Percentiles rank a stretch among this genome's conserved stretches.
These are phyloP conservation scores for Plumapathes pennacea DNA, from an alignment of 92 coral and sea anemone species.

Conservation along the genomic window DNA sequence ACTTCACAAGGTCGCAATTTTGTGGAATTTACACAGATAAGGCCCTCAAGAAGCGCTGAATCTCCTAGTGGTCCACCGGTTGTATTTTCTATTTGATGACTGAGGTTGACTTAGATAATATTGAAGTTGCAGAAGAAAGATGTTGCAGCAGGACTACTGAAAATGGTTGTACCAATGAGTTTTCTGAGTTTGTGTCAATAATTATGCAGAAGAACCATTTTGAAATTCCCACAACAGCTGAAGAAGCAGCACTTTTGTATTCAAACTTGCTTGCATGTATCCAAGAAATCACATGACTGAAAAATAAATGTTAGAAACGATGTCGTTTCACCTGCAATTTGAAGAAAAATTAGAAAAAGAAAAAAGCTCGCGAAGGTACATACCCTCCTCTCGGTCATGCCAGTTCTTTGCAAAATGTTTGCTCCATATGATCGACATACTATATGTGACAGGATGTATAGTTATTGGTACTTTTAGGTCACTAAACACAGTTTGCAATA, in stretches of 20 bases:
- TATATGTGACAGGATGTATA: too few relatives aligned
- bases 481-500: too few relatives aligned
- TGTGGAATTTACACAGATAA: constrained; percentile 17
- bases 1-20: background rate
- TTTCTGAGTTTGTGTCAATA: background rate
- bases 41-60: constrained; percentile 13
- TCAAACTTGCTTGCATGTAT: background rate
- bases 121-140: constrained; percentile 5
- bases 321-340: too few relatives aligned
- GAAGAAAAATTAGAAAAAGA: too few relatives aligned
- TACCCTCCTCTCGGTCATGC: too few relatives aligned
- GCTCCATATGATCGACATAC: too few relatives aligned
- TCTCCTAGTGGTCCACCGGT: constrained; percentile 14
- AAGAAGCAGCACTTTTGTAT: background rate
- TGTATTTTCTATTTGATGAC: too few relatives aligned
- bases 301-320: too few relatives aligned
- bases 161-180: constrained; percentile 15
- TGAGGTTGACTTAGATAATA: constrained; percentile 2
- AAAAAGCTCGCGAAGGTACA: too few relatives aligned
- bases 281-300: too few relatives aligned
- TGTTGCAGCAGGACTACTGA: constrained; percentile 14
- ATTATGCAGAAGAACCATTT: background rate
- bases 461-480: too few relatives aligned
- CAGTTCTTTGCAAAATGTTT: too few relatives aligned
- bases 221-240: background rate